Base-by-base conservation (phyloP, 2,797 vertebrate genomes). In the Nothura maculosa region DNA sequence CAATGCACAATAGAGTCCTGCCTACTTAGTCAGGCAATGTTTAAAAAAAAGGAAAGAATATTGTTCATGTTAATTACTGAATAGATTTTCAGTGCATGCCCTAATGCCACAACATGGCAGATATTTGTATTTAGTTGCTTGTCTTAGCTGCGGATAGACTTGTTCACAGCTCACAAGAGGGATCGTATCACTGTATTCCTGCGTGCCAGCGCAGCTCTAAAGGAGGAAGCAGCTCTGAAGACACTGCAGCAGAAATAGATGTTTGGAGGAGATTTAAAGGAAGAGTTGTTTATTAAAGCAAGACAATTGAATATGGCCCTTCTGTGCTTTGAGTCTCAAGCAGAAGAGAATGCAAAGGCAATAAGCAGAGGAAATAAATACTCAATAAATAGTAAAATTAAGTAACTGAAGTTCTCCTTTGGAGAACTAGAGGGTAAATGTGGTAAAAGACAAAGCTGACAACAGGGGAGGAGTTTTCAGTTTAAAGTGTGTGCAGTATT, bases 1-100 rank as follows among this genome's bases (percentile, higher is more conserved):
- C 11, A 0, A 22, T 47, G 28, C 22, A 0, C 1, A 2, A 2
- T 0, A 0, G 5, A 54, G 16, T 54, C 28, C 52, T 54, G 30
- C 52, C 52, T 17, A 54, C 52, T 6, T 18, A 54, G 52, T 30
- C 52, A 54, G 52, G 10, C 52, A 54, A 19, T 10, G 16, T 54
- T 30, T 52, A n/a, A 21, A 52, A 52, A 28, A 52, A 42, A 75
- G 77, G 8, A 13, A 22, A 1, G 5, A 11, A 40, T n/a, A 3
- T 43, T 43, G 12, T 6, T 64, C 42, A 10, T 6, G 38, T 52
- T 1, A 2, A 4, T 72, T 63, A 5, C 1, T 12, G 25, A 2
- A 8, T 1, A 3, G 16, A 32, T 57, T 27, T 38, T 47, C 79
- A 61, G 22, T 10, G 8, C 0, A 0, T 20, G 69, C 58, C 34